Conservation (phyloP, 2,113 vertebrate species). For the Oenanthe melanoleuca region DNA sequence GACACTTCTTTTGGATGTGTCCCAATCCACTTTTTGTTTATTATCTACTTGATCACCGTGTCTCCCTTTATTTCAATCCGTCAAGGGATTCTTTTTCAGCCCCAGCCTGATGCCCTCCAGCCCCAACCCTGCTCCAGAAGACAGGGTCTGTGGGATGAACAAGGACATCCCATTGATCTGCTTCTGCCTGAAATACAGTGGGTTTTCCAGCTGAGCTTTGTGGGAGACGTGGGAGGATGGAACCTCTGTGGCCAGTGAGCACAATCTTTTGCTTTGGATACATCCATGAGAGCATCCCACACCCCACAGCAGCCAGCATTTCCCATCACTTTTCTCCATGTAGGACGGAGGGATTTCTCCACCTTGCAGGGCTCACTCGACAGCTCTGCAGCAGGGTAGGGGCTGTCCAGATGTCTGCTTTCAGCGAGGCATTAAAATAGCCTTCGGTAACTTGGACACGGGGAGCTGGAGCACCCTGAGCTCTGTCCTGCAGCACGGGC, state of each 20-base stretch:
- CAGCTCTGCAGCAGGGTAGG: not conserved
- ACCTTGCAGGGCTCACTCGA: fast-evolving
- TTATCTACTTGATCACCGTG: not conserved
- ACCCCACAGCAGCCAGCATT: fast-evolving
- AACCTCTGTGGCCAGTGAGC: not conserved
- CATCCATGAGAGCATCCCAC: fast-evolving
- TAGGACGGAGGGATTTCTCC: not conserved
- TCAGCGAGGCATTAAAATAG: not conserved
- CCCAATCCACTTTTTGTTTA: not conserved
- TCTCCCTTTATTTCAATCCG: not conserved
- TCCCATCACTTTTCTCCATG: not conserved
- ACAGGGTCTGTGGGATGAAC: no score
- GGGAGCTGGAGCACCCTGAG: not conserved
- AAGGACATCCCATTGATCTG: not conserved
- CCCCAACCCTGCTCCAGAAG: not conserved
- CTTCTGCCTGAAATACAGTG: not conserved
- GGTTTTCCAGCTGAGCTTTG: not conserved
- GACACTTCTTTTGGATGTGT: not conserved
- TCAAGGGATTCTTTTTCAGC: not conserved
- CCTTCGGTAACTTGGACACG: fast-evolving
- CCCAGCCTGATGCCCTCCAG: not conserved
- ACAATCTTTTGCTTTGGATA: not conserved
- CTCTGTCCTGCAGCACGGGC: not conserved
- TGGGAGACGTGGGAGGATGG: not conserved
- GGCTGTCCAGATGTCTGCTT: not conserved